These are phyloP conservation scores for Lasioglossum pauxillum DNA, from an alignment of 2,888 invertebrate species.

Conservation along the genomic window DNA sequence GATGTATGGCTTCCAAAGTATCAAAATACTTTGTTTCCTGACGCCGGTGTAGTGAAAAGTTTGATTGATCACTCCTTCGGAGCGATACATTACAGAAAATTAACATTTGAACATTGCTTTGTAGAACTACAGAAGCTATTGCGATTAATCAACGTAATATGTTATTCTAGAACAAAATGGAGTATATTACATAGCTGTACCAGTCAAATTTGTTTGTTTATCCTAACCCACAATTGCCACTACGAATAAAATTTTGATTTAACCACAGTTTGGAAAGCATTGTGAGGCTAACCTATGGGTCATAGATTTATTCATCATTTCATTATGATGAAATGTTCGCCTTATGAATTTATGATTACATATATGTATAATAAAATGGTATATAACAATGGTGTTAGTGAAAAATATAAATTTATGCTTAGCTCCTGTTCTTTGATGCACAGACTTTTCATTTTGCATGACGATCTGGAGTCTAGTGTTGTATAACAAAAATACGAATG, in stretches of 20 bases:
- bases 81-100: slow-evolving; percentile 33
- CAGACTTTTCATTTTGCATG: too few species aligned
- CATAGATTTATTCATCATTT: too few species aligned
- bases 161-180: not conserved
- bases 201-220: not conserved
- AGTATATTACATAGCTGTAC: not conserved
- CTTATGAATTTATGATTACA: too few species aligned
- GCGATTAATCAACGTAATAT: slow-evolving; percentile 32
- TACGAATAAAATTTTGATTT: too few species aligned
- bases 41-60: slow-evolving; percentile 22
- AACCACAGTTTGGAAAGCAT: too few species aligned
- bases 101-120: slow-evolving; percentile 35
- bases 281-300: too few species aligned
- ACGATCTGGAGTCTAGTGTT: too few species aligned
- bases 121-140: not conserved
- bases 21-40: slow-evolving; percentile 26
- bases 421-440: too few species aligned
- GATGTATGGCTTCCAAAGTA: slow-evolving; percentile 34
- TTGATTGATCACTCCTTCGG: slow-evolving; percentile 40
- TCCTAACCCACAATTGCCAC: not conserved
- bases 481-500: not conserved
- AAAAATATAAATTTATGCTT: too few species aligned
- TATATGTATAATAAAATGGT: too few species aligned
- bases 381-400: too few species aligned
- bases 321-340: too few species aligned